Conservation (phyloP, 2,888 invertebrate species). For the Baccha elongata region DNA sequence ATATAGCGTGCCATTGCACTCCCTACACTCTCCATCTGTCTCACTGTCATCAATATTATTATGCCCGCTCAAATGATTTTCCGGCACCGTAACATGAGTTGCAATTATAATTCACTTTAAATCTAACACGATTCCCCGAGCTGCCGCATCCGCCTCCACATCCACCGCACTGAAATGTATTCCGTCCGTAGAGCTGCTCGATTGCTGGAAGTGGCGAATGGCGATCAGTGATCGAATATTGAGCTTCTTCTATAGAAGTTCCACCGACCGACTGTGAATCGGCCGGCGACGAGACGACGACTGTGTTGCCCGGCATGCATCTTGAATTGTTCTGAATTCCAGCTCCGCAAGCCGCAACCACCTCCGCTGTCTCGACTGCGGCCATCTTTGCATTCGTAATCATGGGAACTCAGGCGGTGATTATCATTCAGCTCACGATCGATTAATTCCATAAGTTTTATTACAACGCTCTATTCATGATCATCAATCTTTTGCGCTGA, state of each 20-base stretch:
- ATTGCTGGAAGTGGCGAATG: slow-evolving; percentile 29
- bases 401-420: slow-evolving; percentile 71
- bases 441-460: slow-evolving; percentile 73
- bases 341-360: background rate
- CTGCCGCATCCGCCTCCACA: slow-evolving; percentile 44
- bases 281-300: slow-evolving; percentile 13
- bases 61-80: slow-evolving; percentile 64
- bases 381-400: slow-evolving; percentile 61
- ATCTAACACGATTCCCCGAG: slow-evolving; percentile 63
- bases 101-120: slow-evolving; percentile 73
- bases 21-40: slow-evolving; percentile 55
- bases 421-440: slow-evolving; percentile 73
- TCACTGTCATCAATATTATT: slow-evolving; percentile 70
- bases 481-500: slow-evolving; percentile 73
- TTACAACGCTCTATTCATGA: slow-evolving; percentile 67
- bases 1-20: slow-evolving; percentile 52
- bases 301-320: slow-evolving; percentile 44
- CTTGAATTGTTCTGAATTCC: slow-evolving; percentile 65
- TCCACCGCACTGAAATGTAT: slow-evolving; percentile 28
- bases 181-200: slow-evolving; percentile 21
- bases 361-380: background rate
- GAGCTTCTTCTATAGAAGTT: slow-evolving; percentile 61
- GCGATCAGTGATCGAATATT: slow-evolving; percentile 69
- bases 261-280: background rate
- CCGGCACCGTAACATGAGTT: slow-evolving; percentile 73